Conservation (phyloP, 2,797 vertebrate species). For the Setipinna tenuifilis region DNA sequence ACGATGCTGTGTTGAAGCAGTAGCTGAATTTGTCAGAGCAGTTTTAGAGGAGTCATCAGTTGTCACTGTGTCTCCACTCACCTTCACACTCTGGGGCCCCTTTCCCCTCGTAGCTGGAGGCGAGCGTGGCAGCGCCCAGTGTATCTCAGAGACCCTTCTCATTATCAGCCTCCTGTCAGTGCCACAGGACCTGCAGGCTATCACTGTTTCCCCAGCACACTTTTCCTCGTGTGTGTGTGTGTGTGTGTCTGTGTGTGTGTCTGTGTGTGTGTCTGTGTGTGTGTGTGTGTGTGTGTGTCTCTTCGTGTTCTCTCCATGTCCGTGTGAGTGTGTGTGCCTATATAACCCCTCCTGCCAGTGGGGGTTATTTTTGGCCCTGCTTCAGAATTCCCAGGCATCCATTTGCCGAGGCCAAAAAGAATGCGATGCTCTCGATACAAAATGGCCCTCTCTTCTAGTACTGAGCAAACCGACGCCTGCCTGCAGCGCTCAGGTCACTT, state of each 20-base stretch:
- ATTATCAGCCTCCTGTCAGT: neutral
- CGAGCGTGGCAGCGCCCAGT: no score
- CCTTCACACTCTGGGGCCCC: no score
- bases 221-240: slow-evolving; percentile 21
- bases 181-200: slow-evolving; percentile 30
- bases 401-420: slow-evolving; percentile 59
- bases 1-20: no score
- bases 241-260: neutral
- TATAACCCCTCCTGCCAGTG: slow-evolving; percentile 34
- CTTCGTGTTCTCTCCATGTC: neutral
- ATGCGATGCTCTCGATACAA: slow-evolving; percentile 53
- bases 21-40: no score
- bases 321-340: neutral
- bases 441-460: slow-evolving; percentile 37
- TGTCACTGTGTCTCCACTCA: no score
- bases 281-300: neutral
- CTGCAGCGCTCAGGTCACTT: no score
- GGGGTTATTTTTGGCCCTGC: slow-evolving; percentile 62
- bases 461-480: neutral
- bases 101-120: no score
- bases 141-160: no score
- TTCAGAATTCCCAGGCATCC: slow-evolving; percentile 55
- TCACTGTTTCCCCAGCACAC: slow-evolving; percentile 29
- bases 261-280: neutral
- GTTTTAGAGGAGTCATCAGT: no score